These are phyloP conservation scores for Mayetiola destructor DNA, from an alignment of 2,888 invertebrate genomes.

Conservation along the genomic window DNA sequence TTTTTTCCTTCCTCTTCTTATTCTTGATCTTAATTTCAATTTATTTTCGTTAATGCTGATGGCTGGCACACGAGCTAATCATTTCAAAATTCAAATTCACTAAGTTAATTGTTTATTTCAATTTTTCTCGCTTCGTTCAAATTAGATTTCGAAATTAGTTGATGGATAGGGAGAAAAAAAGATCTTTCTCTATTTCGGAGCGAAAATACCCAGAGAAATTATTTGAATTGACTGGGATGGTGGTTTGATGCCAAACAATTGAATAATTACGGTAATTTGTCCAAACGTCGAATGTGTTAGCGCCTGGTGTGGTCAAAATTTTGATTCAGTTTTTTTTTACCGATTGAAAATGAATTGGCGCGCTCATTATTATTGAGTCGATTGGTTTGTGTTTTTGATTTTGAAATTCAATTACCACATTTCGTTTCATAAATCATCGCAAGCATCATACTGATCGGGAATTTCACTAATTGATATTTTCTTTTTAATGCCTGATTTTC, in stretches of 20 bases:
- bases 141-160: not conserved
- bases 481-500: constrained; percentile 1
- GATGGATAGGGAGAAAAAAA: not conserved
- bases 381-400: not conserved
- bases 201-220: not conserved
- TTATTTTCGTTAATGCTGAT: constrained; percentile 3
- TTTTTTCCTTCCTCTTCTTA: no score
- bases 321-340: no score
- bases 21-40: no score
- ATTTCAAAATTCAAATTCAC: not conserved
- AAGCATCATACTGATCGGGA: not conserved
- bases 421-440: constrained; percentile 1
- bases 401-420: not conserved
- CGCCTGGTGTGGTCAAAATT: constrained; percentile 7
- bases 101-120: not conserved
- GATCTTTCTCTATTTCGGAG: no score
- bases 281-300: constrained; percentile 9
- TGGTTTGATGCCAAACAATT: not conserved
- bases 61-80: not conserved
- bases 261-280: constrained; percentile 1
- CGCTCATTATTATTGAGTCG: not conserved
- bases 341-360: no score
- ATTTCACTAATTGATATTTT: constrained; percentile 5
- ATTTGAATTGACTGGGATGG: not conserved
- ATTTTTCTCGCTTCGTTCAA: not conserved